Evolutionary conservation across 30 jellyfish, hydroid and myxozoan genomes (phyloP).

Genomic region (Turritopsis rubra): DNA sequence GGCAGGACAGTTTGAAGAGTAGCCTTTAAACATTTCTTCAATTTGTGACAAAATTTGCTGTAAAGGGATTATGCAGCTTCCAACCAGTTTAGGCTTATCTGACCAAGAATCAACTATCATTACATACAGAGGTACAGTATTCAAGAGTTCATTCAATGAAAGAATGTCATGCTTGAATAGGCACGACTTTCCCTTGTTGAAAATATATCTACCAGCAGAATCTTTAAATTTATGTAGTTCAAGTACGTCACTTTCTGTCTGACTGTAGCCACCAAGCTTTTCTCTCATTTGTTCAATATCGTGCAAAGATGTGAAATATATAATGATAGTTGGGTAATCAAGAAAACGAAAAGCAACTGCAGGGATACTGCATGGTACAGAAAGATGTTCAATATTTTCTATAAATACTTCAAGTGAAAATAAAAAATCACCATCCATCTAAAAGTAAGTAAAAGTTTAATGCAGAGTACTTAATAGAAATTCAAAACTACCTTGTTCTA

Average conservation of each 20-base stretch:
- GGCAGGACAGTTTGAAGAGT: background rate
- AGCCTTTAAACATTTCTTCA: background rate
- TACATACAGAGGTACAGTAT: constrained; percentile 11
- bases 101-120: background rate
- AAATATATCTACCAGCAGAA: background rate
- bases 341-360: constrained; percentile 26
- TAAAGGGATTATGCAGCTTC: constrained; percentile 9
- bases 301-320: background rate
- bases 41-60: background rate
- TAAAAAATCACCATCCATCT: constrained; percentile 18
- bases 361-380: background rate
- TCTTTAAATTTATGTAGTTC: background rate
- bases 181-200: constrained; percentile 17
- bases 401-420: constrained; percentile 17
- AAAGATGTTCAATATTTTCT: background rate
- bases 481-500: too few relatives aligned
- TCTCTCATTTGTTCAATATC: constrained; percentile 1
- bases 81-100: background rate
- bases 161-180: constrained; percentile 2
- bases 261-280: background rate
- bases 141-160: background rate
- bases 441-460: background rate
- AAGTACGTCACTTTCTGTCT: background rate
- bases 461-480: background rate
- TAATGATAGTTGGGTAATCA: constrained; percentile 17